Evolutionary conservation across 2,113 vertebrate genomes (phyloP).

Genomic region (Tragelaphus scriptus): DNA sequence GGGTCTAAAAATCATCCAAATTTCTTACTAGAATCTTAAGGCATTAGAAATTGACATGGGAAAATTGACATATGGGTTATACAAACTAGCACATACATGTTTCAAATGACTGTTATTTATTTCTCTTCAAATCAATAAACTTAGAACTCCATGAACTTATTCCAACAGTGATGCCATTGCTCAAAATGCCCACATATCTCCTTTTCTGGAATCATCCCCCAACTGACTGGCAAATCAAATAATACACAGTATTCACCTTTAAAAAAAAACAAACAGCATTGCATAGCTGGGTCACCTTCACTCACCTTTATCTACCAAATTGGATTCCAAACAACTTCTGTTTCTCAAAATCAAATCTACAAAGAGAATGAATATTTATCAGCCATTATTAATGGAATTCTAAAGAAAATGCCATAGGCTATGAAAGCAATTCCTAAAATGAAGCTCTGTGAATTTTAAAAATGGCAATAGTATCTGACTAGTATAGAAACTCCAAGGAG

Average conservation of each 20-base stretch:
- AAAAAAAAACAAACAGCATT: not conserved
- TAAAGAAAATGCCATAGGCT: slow-evolving; percentile 20
- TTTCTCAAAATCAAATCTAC: slow-evolving; percentile 49
- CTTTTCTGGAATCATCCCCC: not conserved
- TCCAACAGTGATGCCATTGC: not conserved
- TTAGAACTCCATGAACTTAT: not conserved
- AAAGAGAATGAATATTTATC: slow-evolving; percentile 46
- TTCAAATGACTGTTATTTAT: not conserved
- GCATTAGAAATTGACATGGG: not conserved
- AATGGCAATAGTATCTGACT: not conserved
- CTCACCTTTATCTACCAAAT: slow-evolving; percentile 34
- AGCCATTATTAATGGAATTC: not conserved
- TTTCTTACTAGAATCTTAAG: not conserved
- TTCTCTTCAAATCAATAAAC: not conserved
- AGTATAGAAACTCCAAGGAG: not conserved
- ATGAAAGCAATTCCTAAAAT: slow-evolving; percentile 38
- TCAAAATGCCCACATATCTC: not conserved
- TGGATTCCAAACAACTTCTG: slow-evolving; percentile 8
- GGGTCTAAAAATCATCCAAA: not conserved
- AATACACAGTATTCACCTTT: not conserved
- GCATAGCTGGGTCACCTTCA: not conserved
- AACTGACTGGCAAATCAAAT: not conserved
- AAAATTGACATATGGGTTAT: not conserved
- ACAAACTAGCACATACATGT: not conserved
- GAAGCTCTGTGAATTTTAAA: slow-evolving; percentile 32